phyloP scores from a whole-genome alignment of 2,797 vertebrate species.

The Galago senegalensis region DNA sequence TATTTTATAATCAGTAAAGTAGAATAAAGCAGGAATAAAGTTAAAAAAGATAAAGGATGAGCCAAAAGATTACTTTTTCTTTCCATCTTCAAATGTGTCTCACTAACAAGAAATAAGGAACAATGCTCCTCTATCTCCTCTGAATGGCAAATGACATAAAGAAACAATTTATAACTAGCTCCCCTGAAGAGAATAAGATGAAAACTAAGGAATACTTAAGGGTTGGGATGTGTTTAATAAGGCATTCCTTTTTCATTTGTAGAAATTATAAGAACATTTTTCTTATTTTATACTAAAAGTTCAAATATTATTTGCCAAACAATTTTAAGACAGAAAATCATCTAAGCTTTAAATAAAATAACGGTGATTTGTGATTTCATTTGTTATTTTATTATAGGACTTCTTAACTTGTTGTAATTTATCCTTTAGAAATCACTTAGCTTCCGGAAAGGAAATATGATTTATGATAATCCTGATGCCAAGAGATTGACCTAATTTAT shows the following conservation, averaged over 20 bases:
- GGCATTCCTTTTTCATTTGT: constrained; percentile 5
- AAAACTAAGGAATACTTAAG: not conserved
- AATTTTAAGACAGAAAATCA: not conserved
- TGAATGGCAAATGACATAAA: not conserved
- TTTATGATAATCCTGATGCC: not conserved
- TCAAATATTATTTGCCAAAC: not conserved
- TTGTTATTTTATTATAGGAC: not conserved
- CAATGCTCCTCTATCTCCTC: not conserved
- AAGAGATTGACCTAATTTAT: not conserved
- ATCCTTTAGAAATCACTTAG: not conserved
- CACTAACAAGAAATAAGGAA: constrained; percentile 15
- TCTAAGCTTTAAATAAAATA: not conserved
- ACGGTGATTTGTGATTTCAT: not conserved
- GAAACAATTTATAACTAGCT: not conserved
- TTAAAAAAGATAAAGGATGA: not conserved
- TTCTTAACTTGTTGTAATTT: not conserved
- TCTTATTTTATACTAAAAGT: not conserved
- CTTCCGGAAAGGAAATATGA: not conserved
- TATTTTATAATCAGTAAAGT: not conserved
- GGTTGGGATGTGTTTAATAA: not conserved
- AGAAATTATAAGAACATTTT: not conserved
- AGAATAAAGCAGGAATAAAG: not conserved
- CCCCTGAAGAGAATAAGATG: not conserved
- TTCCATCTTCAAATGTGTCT: not conserved
- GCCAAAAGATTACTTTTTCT: not conserved